Percentiles rank a stretch among this genome's conserved stretches.
These are phyloP conservation scores for Gastracanthus pulcherrimus DNA, from an alignment of 2,888 invertebrate genomes.

Conservation along the genomic window DNA sequence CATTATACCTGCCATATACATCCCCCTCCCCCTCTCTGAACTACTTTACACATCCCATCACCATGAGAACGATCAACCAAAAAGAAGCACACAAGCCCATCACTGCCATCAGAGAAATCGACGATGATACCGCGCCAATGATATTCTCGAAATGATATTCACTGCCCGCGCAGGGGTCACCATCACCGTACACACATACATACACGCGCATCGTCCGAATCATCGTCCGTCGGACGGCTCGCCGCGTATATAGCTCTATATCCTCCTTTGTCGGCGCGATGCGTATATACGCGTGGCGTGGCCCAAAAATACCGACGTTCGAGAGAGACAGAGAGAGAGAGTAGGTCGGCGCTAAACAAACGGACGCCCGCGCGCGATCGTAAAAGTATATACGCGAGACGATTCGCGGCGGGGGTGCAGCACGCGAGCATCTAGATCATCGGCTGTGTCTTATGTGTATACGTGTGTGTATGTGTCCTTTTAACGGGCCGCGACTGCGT, in stretches of 20 bases:
- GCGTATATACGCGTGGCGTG: neutral
- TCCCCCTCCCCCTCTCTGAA: too few species aligned
- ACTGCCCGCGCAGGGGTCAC: neutral
- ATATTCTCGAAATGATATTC: neutral
- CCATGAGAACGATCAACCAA: too few species aligned
- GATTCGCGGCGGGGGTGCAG: constrained; percentile 17
- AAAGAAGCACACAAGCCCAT: neutral
- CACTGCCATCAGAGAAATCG: neutral
- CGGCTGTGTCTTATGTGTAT: too few species aligned
- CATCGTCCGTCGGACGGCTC: neutral
- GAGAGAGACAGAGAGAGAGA: constrained; percentile 13
- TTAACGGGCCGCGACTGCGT: too few species aligned
- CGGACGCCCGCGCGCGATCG: neutral
- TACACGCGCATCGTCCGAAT: constrained; percentile 1
- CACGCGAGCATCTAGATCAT: neutral
- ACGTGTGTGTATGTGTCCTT: too few species aligned
- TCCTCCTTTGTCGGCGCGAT: constrained; percentile 12
- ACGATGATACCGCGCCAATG: constrained; percentile 4
- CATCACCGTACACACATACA: too few species aligned
- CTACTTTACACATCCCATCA: too few species aligned
- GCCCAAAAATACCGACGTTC: neutral
- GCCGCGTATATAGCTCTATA: neutral
- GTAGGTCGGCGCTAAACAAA: constrained; percentile 27
- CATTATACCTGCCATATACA: too few species aligned
- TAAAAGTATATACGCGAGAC: too few species aligned